Conservation (phyloP, 1,140 invertebrate species). For the Zaprionus camerounensis region DNA sequence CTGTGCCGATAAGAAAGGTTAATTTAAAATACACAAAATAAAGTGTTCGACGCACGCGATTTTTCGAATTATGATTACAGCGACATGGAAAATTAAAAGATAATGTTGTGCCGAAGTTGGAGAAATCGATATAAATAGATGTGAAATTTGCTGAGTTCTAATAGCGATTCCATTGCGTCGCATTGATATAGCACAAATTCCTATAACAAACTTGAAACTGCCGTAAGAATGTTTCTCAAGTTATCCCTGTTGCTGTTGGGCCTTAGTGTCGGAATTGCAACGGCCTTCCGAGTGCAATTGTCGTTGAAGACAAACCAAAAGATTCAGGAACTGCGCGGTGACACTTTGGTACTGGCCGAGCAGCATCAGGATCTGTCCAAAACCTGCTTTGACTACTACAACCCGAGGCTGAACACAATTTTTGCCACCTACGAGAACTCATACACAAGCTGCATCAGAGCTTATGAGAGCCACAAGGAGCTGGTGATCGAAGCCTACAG, state of each 20-base stretch:
- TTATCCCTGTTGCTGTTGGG: slow-evolving; percentile 24
- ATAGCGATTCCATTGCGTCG: neutral
- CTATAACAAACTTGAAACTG: neutral
- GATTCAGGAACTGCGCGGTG: neutral
- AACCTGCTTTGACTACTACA: slow-evolving; percentile 24
- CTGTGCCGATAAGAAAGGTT: slow-evolving; percentile 15
- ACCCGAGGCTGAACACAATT: slow-evolving; percentile 8
- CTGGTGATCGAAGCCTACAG: neutral
- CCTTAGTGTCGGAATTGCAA: slow-evolving; percentile 1
- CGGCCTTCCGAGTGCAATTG: neutral
- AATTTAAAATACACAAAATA: neutral
- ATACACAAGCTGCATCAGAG: slow-evolving; percentile 6
- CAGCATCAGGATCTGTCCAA: slow-evolving; percentile 1
- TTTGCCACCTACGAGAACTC: slow-evolving; percentile 4
- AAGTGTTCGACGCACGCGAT: neutral
- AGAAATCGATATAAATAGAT: slow-evolving; percentile 33
- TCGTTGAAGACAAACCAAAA: slow-evolving; percentile 1
- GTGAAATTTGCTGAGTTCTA: neutral
- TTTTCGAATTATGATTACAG: slow-evolving; percentile 12
- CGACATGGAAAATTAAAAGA: slow-evolving; percentile 38
- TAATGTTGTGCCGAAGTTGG: neutral
- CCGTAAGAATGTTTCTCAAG: slow-evolving; percentile 23
- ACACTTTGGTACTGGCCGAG: slow-evolving; percentile 30
- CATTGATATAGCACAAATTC: neutral
- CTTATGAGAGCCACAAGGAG: neutral